Percentiles rank a stretch among this genome's conserved stretches.
Conservation (phyloP, 2,113 vertebrate genomes). For the Dromiciops gliroides region DNA sequence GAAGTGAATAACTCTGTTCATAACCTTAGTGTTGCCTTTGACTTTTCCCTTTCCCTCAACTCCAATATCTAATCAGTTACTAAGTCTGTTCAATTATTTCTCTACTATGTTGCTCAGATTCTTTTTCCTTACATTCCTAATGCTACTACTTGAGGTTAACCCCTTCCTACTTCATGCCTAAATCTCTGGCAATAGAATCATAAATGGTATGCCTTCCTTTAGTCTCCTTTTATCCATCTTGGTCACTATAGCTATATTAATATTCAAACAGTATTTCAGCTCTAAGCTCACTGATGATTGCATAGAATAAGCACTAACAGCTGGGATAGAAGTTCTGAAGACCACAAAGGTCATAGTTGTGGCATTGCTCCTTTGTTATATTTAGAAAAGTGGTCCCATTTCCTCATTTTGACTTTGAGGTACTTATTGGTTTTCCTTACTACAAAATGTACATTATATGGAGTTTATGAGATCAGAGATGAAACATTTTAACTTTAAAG, state of each 20-base stretch:
- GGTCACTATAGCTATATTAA: not conserved
- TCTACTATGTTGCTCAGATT: not conserved
- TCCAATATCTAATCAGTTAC: not conserved
- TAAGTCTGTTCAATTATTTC: not conserved
- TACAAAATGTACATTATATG: not conserved
- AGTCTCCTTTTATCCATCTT: not conserved
- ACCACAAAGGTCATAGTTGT: not conserved
- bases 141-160: not conserved
- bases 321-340: not conserved
- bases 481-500: not conserved
- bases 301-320: not conserved
- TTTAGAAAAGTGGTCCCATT: not conserved
- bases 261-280: not conserved
- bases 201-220: not conserved
- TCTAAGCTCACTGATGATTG: not conserved
- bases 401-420: too few species aligned
- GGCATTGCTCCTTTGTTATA: not conserved
- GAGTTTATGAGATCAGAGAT: not conserved
- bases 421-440: not conserved
- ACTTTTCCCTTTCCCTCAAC: not conserved
- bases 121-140: not conserved
- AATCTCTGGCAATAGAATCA: not conserved
- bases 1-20: not conserved
- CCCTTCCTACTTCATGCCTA: not conserved
- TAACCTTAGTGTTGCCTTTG: too few species aligned